Conservation (phyloP, 2,888 invertebrate genomes). For the Pseudoips prasinana region DNA sequence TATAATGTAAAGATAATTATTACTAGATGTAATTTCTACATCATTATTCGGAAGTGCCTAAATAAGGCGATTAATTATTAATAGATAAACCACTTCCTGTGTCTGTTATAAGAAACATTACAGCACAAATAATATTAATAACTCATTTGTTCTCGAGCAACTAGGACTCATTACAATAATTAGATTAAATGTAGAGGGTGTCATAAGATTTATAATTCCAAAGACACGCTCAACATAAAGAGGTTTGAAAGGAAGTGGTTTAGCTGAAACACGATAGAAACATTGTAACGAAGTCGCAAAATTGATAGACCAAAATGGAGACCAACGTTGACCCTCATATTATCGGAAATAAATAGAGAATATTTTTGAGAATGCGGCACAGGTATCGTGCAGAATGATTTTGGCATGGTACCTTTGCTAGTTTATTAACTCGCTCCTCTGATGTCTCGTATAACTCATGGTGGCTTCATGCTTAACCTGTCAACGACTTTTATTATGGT, state of each 20-base stretch:
- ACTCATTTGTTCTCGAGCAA: too few species aligned
- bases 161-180: too few species aligned
- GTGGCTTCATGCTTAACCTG: background rate
- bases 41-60: conserved; percentile 33
- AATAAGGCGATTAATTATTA: conserved; percentile 24
- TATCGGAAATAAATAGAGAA: conserved; percentile 32
- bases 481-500: too few species aligned
- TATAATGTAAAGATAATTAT: conserved; percentile 2
- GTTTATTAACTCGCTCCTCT: conserved; percentile 14
- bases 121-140: too few species aligned
- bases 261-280: conserved; percentile 21
- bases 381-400: conserved; percentile 5
- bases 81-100: conserved; percentile 2
- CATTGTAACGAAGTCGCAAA: conserved; percentile 52
- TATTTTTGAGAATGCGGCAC: conserved; percentile 48
- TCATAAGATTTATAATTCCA: too few species aligned
- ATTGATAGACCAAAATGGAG: conserved; percentile 60
- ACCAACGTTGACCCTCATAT: conserved; percentile 50
- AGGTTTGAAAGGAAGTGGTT: too few species aligned
- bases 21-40: conserved; percentile 20
- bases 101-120: too few species aligned
- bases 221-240: too few species aligned
- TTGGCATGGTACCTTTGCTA: conserved; percentile 11
- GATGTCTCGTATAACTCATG: background rate
- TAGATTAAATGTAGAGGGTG: too few species aligned